Percentiles rank a stretch among this genome's conserved stretches.
phyloP scores from a whole-genome alignment of 2,797 vertebrate species.

The Chanos chanos region DNA sequence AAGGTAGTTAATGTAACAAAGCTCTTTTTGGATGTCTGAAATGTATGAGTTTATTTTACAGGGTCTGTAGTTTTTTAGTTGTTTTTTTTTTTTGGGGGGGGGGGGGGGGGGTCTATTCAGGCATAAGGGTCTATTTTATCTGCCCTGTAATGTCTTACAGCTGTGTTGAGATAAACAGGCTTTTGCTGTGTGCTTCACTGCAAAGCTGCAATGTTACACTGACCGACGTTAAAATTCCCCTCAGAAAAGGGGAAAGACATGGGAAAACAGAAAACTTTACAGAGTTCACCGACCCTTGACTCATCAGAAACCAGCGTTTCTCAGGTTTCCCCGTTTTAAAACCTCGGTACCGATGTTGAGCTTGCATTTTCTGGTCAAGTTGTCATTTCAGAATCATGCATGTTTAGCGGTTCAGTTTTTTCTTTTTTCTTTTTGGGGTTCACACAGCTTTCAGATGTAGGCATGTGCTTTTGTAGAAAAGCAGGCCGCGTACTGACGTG shows the following conservation, averaged over 20 bases:
- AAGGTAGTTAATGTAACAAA: slow-evolving; percentile 4
- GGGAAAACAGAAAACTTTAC: neutral
- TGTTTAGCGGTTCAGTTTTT: too few relatives aligned
- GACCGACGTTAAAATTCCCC: slow-evolving; percentile 1
- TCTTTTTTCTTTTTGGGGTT: too few relatives aligned
- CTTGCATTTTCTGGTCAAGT: too few relatives aligned
- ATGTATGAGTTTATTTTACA: slow-evolving; percentile 6
- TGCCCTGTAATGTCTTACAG: slow-evolving; percentile 36
- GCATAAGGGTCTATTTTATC: slow-evolving; percentile 28
- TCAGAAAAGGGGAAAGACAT: neutral
- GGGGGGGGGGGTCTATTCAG: slow-evolving; percentile 7
- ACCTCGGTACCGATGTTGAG: too few relatives aligned
- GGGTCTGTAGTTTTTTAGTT: slow-evolving; percentile 7
- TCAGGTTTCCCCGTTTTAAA: too few relatives aligned
- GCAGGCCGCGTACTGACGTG: too few relatives aligned
- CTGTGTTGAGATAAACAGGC: slow-evolving; percentile 25
- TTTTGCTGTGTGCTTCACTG: slow-evolving; percentile 7
- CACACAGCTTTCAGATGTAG: too few relatives aligned
- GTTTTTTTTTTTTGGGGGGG: slow-evolving; percentile 10
- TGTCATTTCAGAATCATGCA: too few relatives aligned
- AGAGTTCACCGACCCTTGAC: neutral
- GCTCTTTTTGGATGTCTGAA: slow-evolving; percentile 23
- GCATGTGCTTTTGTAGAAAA: too few relatives aligned
- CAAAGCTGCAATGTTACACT: slow-evolving; percentile 15
- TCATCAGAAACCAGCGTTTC: neutral